Evolutionary conservation across 2,113 vertebrate species (phyloP).

Genomic region (Coturnix japonica): DNA sequence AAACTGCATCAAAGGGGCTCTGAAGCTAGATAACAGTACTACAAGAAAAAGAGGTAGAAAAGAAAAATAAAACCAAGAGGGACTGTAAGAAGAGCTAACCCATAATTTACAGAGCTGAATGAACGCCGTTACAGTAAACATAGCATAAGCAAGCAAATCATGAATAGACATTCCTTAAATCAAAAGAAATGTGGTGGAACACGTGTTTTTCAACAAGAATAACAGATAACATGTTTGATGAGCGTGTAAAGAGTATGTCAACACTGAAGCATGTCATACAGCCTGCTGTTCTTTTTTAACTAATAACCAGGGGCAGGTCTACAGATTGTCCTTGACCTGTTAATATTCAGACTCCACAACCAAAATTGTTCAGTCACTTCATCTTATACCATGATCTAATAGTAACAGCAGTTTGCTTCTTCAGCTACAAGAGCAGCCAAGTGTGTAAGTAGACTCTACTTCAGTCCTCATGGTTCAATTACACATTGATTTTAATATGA

Average conservation of each 20-base stretch:
- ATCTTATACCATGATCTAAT: neutral
- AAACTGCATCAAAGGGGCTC: neutral
- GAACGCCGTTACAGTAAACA: neutral
- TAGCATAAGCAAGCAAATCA: neutral
- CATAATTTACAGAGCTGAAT: neutral
- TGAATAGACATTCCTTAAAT: neutral
- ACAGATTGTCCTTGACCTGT: neutral
- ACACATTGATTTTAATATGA: neutral
- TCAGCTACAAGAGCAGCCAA: neutral
- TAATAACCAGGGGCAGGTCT: neutral
- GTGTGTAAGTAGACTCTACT: neutral
- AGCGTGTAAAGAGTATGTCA: neutral
- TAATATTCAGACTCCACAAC: neutral
- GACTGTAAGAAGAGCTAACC: neutral
- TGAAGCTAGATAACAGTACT: neutral
- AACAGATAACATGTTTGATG: neutral
- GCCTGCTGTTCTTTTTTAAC: neutral
- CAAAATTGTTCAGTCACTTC: neutral
- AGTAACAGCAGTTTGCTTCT: neutral
- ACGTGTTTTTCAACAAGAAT: neutral
- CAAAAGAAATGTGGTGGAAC: neutral
- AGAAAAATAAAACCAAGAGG: neutral
- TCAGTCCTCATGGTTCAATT: neutral
- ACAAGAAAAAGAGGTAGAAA: neutral
- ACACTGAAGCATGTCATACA: neutral